A percentile compares a stretch with the other conserved stretches of the same genome.
These are phyloP conservation scores for Eucidaris tribuloides DNA, from an alignment of 35 echinoderm and acorn worm species.

Conservation along the genomic window DNA sequence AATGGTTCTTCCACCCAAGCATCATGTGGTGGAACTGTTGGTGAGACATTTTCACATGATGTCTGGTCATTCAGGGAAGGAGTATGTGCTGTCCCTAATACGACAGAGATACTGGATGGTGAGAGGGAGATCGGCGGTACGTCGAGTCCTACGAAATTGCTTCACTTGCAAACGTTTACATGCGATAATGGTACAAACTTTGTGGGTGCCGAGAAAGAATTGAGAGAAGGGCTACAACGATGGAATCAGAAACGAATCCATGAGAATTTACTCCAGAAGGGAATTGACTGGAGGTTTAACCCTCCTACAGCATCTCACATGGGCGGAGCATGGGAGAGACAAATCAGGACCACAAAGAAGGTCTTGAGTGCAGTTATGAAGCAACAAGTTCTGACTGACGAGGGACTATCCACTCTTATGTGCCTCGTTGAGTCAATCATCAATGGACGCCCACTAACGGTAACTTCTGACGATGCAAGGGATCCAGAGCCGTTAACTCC, in stretches of 20 bases:
- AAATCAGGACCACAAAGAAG: slow-evolving; percentile 14
- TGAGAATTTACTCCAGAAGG: background rate
- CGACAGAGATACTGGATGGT: slow-evolving; percentile 29
- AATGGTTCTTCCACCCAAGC: slow-evolving; percentile 25
- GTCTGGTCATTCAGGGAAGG: slow-evolving; percentile 10
- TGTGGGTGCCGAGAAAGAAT: slow-evolving; percentile 31
- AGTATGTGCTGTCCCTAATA: background rate
- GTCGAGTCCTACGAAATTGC: background rate
- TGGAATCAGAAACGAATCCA: background rate
- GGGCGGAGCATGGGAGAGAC: slow-evolving; percentile 52
- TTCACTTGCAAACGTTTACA: background rate
- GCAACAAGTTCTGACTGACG: slow-evolving; percentile 29
- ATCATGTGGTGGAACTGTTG: slow-evolving; percentile 34
- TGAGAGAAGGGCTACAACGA: background rate
- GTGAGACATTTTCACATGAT: slow-evolving; percentile 25
- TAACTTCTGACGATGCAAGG: slow-evolving; percentile 10
- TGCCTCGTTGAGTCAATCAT: slow-evolving; percentile 54
- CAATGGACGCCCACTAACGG: slow-evolving; percentile 51
- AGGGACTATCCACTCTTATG: slow-evolving; percentile 24
- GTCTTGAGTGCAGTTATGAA: slow-evolving; percentile 18
- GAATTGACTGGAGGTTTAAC: slow-evolving; percentile 37
- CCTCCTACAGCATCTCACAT: slow-evolving; percentile 32
- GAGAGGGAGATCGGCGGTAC: background rate
- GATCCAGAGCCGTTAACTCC: slow-evolving; percentile 51
- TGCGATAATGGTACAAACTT: slow-evolving; percentile 56